A percentile compares a stretch with the other conserved stretches of the same genome.
These are phyloP conservation scores for Hemitrygon akajei DNA, from an alignment of 2,797 vertebrate species.

Conservation along the genomic window DNA sequence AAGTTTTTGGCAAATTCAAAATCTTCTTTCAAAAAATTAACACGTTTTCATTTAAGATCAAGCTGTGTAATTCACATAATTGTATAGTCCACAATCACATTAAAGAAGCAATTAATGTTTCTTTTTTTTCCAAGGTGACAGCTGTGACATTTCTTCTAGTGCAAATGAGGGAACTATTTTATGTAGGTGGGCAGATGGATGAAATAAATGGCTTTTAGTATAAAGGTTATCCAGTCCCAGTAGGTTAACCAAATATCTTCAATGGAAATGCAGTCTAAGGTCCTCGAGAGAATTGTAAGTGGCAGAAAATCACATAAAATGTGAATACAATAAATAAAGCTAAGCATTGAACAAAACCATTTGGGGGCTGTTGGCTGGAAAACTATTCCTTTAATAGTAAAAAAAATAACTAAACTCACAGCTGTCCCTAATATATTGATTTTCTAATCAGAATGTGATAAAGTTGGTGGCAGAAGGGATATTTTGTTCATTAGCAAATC, in stretches of 20 bases:
- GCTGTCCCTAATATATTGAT: neutral
- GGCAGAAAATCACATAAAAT: constrained; percentile 5
- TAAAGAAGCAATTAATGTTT: constrained; percentile 24
- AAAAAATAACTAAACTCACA: neutral
- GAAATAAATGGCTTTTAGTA: constrained; percentile 40
- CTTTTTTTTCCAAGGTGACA: constrained; percentile 40
- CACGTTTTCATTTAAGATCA: neutral
- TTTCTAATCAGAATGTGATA: neutral
- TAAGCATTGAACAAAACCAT: neutral
- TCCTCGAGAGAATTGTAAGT: neutral
- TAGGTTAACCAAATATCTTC: constrained; percentile 37
- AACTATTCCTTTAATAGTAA: neutral
- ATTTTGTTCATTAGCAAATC: neutral
- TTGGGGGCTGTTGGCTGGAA: neutral
- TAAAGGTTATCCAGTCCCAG: constrained; percentile 42
- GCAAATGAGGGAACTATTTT: constrained; percentile 38
- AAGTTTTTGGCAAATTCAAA: neutral
- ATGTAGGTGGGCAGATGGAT: constrained; percentile 42
- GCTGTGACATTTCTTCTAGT: constrained; percentile 41
- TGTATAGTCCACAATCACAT: neutral
- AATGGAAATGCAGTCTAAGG: constrained; percentile 24
- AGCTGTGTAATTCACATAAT: neutral
- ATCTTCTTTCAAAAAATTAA: neutral
- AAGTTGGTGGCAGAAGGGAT: neutral
- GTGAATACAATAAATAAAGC: neutral